Percentiles rank a stretch among this genome's conserved stretches.
These are phyloP conservation scores for Saguinus midas DNA, from an alignment of 2,113 vertebrate species.

Conservation along the genomic window DNA sequence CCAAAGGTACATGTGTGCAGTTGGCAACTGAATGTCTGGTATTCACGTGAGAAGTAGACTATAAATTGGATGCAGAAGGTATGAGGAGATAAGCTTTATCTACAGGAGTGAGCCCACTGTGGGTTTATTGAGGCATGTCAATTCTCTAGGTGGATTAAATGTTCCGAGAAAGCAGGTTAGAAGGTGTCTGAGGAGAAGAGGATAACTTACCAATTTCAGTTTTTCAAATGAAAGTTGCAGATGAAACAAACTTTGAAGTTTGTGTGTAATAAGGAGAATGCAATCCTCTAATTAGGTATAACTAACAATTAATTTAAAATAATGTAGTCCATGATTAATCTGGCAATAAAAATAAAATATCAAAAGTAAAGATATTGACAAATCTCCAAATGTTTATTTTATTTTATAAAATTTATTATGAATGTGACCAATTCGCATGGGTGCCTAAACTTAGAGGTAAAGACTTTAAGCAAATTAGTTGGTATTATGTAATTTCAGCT, in stretches of 20 bases:
- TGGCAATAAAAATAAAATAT: background rate
- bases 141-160: background rate
- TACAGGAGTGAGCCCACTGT: fast-evolving
- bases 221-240: too few species aligned
- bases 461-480: background rate
- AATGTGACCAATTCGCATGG: background rate
- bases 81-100: background rate
- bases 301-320: background rate
- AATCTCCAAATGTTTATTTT: background rate
- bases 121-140: too few species aligned
- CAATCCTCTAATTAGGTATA: background rate
- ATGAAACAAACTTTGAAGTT: background rate
- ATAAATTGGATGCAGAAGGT: background rate
- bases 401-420: background rate
- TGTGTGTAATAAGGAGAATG: background rate
- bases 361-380: background rate
- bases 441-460: background rate
- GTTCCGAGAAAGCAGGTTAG: background rate
- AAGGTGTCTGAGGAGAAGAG: background rate
- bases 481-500: background rate
- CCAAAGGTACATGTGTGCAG: too few species aligned
- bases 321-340: background rate
- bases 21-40: background rate
- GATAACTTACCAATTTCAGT: background rate
- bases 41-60: background rate